These are phyloP conservation scores for Erythrolamprus reginae DNA, from an alignment of 2,113 vertebrate genomes.

Conservation along the genomic window DNA sequence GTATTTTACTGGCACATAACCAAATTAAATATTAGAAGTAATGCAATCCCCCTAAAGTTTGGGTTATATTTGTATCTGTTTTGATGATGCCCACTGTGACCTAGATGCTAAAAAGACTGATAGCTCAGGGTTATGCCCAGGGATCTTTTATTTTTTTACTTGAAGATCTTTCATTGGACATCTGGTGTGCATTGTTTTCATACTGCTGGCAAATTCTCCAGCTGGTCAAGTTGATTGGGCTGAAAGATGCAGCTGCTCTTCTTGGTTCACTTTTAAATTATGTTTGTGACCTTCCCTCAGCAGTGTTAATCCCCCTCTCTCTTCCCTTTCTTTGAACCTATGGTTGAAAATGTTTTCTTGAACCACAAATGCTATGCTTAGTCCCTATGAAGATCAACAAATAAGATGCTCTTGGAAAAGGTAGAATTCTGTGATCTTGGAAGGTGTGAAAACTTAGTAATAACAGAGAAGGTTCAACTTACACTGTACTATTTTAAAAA, in stretches of 20 bases:
- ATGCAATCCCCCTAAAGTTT: slow-evolving; percentile 18
- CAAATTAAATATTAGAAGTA: not conserved
- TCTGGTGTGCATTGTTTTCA: slow-evolving; percentile 71
- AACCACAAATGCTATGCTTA: slow-evolving; percentile 60
- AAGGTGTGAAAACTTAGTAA: slow-evolving; percentile 45
- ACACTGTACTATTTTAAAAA: not conserved
- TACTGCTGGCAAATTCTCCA: slow-evolving; percentile 68
- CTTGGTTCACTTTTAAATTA: slow-evolving; percentile 69
- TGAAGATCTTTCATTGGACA: slow-evolving; percentile 60
- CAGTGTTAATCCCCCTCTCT: slow-evolving; percentile 65
- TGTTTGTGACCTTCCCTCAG: slow-evolving; percentile 72
- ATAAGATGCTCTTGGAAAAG: slow-evolving; percentile 58
- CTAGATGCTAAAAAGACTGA: slow-evolving; percentile 33
- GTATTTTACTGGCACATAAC: not conserved
- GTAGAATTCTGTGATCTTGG: slow-evolving; percentile 59
- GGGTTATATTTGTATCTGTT: not conserved
- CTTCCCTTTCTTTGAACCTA: slow-evolving; percentile 64
- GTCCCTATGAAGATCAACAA: slow-evolving; percentile 64
- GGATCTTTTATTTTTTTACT: slow-evolving; percentile 53
- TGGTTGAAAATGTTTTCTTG: slow-evolving; percentile 68
- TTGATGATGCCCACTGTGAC: slow-evolving; percentile 34
- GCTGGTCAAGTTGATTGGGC: slow-evolving; percentile 62
- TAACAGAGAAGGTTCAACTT: slow-evolving; percentile 55
- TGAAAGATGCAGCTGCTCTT: slow-evolving; percentile 71
- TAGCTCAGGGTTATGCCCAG: slow-evolving; percentile 34